These are phyloP conservation scores for Neodiprion virginianus DNA, from an alignment of 1,140 invertebrate genomes.

Conservation along the genomic window DNA sequence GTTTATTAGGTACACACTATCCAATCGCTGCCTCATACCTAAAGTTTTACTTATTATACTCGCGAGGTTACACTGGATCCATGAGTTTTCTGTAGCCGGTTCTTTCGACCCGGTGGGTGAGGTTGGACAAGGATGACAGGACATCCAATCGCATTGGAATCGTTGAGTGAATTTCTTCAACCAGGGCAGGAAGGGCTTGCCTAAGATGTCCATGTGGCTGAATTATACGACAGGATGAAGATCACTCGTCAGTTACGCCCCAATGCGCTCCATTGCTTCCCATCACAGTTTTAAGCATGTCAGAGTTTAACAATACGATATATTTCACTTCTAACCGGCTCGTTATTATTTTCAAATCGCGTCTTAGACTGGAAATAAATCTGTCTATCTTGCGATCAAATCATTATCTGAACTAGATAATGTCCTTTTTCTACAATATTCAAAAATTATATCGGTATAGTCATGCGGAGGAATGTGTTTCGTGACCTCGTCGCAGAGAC, in stretches of 20 bases:
- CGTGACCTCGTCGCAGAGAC: too few relatives aligned
- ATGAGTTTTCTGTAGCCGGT: neutral
- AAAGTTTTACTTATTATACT: neutral
- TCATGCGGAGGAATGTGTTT: too few relatives aligned
- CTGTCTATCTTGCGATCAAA: too few relatives aligned
- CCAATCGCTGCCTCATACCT: neutral
- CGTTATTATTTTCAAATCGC: too few relatives aligned
- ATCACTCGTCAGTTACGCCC: neutral
- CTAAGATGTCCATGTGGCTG: neutral
- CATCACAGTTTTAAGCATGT: neutral
- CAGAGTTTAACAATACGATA: too few relatives aligned
- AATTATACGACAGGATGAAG: slow-evolving; percentile 5
- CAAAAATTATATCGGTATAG: too few relatives aligned
- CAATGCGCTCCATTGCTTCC: neutral
- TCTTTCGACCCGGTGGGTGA: neutral
- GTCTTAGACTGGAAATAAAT: too few relatives aligned
- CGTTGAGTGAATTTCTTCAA: neutral
- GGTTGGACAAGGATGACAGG: neutral
- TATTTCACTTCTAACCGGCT: too few relatives aligned
- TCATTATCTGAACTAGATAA: too few relatives aligned
- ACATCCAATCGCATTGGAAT: neutral
- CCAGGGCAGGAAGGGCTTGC: slow-evolving; percentile 6
- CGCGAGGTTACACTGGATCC: neutral
- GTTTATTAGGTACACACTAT: too few relatives aligned
- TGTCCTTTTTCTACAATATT: too few relatives aligned